Conservation (phyloP, 2,888 invertebrate species). For the Iphiclides podalirius region DNA sequence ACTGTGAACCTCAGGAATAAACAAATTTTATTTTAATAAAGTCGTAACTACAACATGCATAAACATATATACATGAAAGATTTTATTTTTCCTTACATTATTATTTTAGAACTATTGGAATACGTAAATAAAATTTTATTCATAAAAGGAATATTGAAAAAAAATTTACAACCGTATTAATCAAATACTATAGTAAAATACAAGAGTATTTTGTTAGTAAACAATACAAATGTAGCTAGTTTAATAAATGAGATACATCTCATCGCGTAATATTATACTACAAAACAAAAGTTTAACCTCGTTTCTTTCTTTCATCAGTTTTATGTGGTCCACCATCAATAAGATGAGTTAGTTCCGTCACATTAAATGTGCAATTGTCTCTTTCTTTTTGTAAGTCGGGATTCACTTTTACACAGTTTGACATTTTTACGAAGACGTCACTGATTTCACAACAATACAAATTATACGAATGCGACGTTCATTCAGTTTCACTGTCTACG, state of each 20-base stretch:
- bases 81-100: too few relatives aligned
- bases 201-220: too few relatives aligned
- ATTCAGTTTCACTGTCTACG: background rate
- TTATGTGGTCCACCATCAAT: slow-evolving; percentile 88
- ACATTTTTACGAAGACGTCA: slow-evolving; percentile 37
- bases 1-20: slow-evolving; percentile 2
- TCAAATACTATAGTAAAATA: too few relatives aligned
- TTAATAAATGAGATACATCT: too few relatives aligned
- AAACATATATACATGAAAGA: too few relatives aligned
- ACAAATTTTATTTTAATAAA: background rate
- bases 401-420: slow-evolving; percentile 70
- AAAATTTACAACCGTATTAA: background rate
- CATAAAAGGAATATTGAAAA: background rate
- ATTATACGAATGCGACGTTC: background rate
- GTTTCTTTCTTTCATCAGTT: slow-evolving; percentile 83
- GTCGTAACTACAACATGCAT: too few relatives aligned
- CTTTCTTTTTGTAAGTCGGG: slow-evolving; percentile 87
- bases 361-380: slow-evolving; percentile 86
- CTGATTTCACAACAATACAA: slow-evolving; percentile 8
- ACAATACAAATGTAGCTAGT: too few relatives aligned
- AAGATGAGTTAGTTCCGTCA: slow-evolving; percentile 87
- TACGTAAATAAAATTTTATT: too few relatives aligned
- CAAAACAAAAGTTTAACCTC: slow-evolving; percentile 49
- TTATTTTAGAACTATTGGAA: too few relatives aligned
- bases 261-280: too few relatives aligned